phyloP scores from a whole-genome alignment of 2,113 vertebrate genomes.

The Verasper variegatus region DNA sequence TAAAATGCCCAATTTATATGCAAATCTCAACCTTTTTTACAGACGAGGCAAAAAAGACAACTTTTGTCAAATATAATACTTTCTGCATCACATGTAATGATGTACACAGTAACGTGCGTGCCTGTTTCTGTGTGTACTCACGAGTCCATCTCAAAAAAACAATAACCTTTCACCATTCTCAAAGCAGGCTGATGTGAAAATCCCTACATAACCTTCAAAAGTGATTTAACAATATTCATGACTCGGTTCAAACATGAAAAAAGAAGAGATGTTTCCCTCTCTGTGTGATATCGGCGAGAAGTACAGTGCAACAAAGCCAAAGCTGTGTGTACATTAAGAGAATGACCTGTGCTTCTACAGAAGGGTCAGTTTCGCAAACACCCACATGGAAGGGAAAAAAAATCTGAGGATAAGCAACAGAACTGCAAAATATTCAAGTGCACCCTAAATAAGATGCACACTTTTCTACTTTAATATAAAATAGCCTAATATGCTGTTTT shows the following conservation, averaged over 20 bases:
- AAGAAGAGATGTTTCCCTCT: background rate
- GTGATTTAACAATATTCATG: conserved; percentile 42
- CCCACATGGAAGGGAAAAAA: background rate
- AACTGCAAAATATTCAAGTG: background rate
- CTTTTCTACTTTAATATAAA: background rate
- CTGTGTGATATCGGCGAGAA: background rate
- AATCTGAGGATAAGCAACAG: background rate
- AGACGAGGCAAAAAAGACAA: conserved; percentile 59
- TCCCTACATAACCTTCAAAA: conserved; percentile 62
- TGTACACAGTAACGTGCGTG: conserved; percentile 46
- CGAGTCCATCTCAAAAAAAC: conserved; percentile 49
- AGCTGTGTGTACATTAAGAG: background rate
- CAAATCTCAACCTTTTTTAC: conserved; percentile 77
- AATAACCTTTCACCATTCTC: conserved; percentile 45
- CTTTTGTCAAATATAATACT: conserved; percentile 50
- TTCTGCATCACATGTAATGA: conserved; percentile 58
- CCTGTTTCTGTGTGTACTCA: conserved; percentile 39
- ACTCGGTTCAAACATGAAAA: conserved; percentile 25
- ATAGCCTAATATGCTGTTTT: background rate
- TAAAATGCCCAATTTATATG: conserved; percentile 78
- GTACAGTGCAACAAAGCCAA: conserved; percentile 3
- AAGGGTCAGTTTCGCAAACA: background rate
- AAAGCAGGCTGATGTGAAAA: conserved; percentile 25
- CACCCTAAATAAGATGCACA: background rate
- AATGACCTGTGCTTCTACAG: background rate